Conservation (phyloP, 2,797 vertebrate genomes). For the Melanotaenia pygmaea region DNA sequence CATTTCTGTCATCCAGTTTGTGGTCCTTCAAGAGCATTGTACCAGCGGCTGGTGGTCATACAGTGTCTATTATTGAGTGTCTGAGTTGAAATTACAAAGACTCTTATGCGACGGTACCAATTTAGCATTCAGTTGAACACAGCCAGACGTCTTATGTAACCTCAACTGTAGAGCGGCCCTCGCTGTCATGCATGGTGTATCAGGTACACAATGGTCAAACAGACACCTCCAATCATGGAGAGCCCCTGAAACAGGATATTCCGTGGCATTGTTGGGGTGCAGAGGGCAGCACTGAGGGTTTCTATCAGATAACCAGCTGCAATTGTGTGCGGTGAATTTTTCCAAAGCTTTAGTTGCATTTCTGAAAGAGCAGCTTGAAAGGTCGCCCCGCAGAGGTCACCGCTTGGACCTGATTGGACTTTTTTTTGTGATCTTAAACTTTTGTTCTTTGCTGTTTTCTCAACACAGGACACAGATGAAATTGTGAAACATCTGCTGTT, state of each 20-base stretch:
- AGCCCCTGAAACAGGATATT: constrained; percentile 78
- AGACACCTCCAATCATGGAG: constrained; percentile 52
- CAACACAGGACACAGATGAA: constrained; percentile 20
- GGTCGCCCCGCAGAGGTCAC: constrained; percentile 63
- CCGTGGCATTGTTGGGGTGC: constrained; percentile 69
- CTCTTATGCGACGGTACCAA: constrained; percentile 20
- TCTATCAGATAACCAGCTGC: constrained; percentile 77
- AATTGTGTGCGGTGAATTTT: constrained; percentile 64
- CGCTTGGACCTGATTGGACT: constrained; percentile 43
- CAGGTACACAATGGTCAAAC: constrained; percentile 69
- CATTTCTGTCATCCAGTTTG: constrained; percentile 4
- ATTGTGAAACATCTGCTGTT: constrained; percentile 16
- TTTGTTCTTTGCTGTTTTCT: constrained; percentile 44
- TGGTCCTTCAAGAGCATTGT: constrained; percentile 10
- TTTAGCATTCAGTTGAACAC: constrained; percentile 21
- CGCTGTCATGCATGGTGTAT: constrained; percentile 72
- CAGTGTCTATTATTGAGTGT: constrained; percentile 16
- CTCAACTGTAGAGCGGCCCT: constrained; percentile 52
- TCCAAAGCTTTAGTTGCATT: constrained; percentile 76
- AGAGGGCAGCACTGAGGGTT: constrained; percentile 67
- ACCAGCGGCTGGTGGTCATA: constrained; percentile 10
- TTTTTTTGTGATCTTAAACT: constrained; percentile 57
- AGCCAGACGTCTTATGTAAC: constrained; percentile 64
- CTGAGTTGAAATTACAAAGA: constrained; percentile 40
- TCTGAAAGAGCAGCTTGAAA: constrained; percentile 74